Base-by-base conservation (phyloP, 2,113 vertebrate species). In the Panthera tigris region DNA sequence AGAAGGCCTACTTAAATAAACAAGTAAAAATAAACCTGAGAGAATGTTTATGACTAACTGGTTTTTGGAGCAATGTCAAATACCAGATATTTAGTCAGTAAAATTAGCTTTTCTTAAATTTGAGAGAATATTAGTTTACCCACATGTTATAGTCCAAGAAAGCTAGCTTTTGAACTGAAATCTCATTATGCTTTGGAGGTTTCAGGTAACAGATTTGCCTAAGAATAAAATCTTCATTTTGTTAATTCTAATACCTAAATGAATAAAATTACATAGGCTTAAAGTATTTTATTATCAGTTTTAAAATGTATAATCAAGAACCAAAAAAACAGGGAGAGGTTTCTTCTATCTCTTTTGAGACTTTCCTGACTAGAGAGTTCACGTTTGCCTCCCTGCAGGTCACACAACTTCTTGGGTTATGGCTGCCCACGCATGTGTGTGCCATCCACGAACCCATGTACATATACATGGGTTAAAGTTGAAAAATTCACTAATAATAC, bases 101-200 rank as follows among this genome's bases (percentile, higher is more conserved):
- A 92, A 63, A 92, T 83, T n/a, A 83, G 39, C n/a, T 73, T 78
- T 41, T 89, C 39, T 63, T 89, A 89, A 73, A 73, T 92, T 48
- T 61, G 52, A 73, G 79, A 15, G 41, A 61, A 27, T 73, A 48
- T 63, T 63, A 83, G 31, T 29, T 66, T 92, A 73, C 4, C n/a
- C 33, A 33, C 66, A 74, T 65, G 25, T 82, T 92, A 71, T 7
- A 9, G 66, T 29, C 31, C 29, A 45, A 57, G 66, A 14, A 71
- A 45, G 39, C 10, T 27, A 36, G 36, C 73, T 83, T 73, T 61
- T 73, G 31, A 83, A 73, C 7, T 73, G 39, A 45, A 48, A 82
- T 61, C 36, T 71, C 61, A 73, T 61, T 73, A 83, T 4, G 57
- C 15, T 48, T 83, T 63, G 66, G 29, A 61, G 52, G 39, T 73